Percentiles rank a stretch among this genome's conserved stretches.
Conservation (phyloP, 2,888 invertebrate genomes). For the Amaurobius ferox region DNA sequence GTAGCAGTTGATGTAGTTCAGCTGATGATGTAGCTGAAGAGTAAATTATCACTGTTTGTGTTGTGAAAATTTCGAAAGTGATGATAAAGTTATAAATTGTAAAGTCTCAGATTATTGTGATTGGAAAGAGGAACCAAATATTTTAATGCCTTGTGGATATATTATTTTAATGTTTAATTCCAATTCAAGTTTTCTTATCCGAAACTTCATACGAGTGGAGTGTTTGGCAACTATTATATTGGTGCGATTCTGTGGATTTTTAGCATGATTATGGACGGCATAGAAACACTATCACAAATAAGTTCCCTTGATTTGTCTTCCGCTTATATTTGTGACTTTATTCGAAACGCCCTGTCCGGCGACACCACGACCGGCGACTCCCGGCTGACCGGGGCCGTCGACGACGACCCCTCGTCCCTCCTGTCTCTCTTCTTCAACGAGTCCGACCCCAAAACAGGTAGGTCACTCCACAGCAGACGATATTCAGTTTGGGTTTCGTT, state of each 20-base stretch:
- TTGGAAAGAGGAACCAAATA: too few species aligned
- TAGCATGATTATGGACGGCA: constrained; percentile 93
- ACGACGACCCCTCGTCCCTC: constrained; percentile 39
- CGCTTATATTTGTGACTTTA: constrained; percentile 39
- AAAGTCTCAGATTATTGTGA: too few species aligned
- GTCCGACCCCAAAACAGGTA: constrained; percentile 50
- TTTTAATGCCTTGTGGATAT: constrained; percentile 17
- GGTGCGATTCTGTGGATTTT: constrained; percentile 74
- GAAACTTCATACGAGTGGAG: background rate
- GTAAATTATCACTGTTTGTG: background rate
- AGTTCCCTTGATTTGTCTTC: constrained; percentile 35
- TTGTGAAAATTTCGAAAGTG: background rate
- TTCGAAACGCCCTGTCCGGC: constrained; percentile 41
- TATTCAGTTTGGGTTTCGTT: background rate
- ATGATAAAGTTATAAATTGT: background rate
- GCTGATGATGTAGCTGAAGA: constrained; percentile 45
- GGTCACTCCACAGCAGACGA: background rate
- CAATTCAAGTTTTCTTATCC: background rate
- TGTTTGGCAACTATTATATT: background rate
- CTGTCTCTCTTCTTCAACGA: constrained; percentile 29
- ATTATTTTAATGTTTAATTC: background rate
- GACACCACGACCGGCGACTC: constrained; percentile 32
- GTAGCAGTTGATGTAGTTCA: constrained; percentile 29
- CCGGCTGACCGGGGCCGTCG: constrained; percentile 32
- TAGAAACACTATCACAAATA: constrained; percentile 82